Conservation (phyloP, 2,113 vertebrate species). For the Clupea harengus region DNA sequence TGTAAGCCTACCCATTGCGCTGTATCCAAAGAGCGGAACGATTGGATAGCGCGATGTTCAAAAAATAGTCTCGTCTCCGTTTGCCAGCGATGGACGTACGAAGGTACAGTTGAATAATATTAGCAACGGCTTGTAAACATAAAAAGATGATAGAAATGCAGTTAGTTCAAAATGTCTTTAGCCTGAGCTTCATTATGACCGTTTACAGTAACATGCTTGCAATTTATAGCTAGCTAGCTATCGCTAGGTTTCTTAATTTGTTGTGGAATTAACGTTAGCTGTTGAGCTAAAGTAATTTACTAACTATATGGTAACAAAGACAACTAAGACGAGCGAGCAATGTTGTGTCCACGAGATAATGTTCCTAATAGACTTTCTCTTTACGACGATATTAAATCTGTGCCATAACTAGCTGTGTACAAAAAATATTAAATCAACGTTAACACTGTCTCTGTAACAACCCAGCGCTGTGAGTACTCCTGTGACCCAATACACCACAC, state of each 20-base stretch:
- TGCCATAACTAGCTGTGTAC: no score
- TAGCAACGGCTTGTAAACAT: background rate
- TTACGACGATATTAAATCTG: background rate
- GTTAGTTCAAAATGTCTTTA: no score
- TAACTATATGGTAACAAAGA: no score
- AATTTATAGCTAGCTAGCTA: background rate
- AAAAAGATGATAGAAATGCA: background rate
- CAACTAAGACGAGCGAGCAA: no score
- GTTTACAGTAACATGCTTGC: no score
- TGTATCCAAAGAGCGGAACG: constrained; percentile 21
- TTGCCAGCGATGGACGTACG: constrained; percentile 47
- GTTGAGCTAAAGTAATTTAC: no score
- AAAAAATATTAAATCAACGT: background rate
- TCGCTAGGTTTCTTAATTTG: no score
- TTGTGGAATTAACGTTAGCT: no score
- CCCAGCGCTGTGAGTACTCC: constrained; percentile 41
- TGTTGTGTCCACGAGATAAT: no score
- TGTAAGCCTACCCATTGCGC: constrained; percentile 3
- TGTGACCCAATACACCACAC: constrained; percentile 8
- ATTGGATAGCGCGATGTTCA: constrained; percentile 55
- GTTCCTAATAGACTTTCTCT: no score
- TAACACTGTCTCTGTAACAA: background rate
- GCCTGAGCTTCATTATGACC: background rate
- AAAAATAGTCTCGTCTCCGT: constrained; percentile 39
- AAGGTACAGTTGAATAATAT: constrained; percentile 34